Evolutionary conservation across 2,888 invertebrate genomes (phyloP).

Genomic region (Euspilapteryx auroguttella): DNA sequence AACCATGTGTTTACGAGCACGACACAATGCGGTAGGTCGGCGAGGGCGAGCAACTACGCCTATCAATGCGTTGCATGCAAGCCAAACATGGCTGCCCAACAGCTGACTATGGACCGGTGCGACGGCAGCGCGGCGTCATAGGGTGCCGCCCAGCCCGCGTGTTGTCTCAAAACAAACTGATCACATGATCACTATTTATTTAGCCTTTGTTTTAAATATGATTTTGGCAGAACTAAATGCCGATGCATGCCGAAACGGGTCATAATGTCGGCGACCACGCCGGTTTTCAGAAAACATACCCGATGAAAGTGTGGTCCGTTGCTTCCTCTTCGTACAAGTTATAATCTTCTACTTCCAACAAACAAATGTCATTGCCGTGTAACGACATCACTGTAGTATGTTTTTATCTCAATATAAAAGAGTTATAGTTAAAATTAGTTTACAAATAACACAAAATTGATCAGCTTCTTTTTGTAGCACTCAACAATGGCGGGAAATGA

Average conservation of each 20-base stretch:
- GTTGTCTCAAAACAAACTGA: background rate
- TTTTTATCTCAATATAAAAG: background rate
- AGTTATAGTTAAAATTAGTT: slow-evolving; percentile 8
- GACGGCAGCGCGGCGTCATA: slow-evolving; percentile 41
- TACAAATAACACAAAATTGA: slow-evolving; percentile 15
- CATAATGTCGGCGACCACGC: slow-evolving; percentile 35
- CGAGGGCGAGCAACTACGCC: too few relatives aligned
- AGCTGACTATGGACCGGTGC: slow-evolving; percentile 56
- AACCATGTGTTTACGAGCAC: too few relatives aligned
- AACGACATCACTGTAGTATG: slow-evolving; percentile 32
- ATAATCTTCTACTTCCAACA: slow-evolving; percentile 57
- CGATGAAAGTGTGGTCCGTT: slow-evolving; percentile 55
- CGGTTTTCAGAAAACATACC: slow-evolving; percentile 54
- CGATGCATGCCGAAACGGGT: too few relatives aligned
- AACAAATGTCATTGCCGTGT: slow-evolving; percentile 58
- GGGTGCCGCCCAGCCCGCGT: slow-evolving; percentile 18
- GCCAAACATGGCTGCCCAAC: slow-evolving; percentile 61
- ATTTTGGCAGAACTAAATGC: too few relatives aligned
- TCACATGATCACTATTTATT: too few relatives aligned
- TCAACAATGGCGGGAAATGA: slow-evolving; percentile 64
- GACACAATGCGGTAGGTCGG: too few relatives aligned
- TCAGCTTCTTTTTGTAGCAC: slow-evolving; percentile 26
- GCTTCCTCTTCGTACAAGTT: slow-evolving; percentile 58
- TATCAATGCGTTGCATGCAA: slow-evolving; percentile 19
- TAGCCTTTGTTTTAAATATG: too few relatives aligned